Percentiles rank a stretch among this genome's conserved stretches.
Evolutionary conservation across 2,797 vertebrate species (phyloP).

Genomic region (Pterois miles): DNA sequence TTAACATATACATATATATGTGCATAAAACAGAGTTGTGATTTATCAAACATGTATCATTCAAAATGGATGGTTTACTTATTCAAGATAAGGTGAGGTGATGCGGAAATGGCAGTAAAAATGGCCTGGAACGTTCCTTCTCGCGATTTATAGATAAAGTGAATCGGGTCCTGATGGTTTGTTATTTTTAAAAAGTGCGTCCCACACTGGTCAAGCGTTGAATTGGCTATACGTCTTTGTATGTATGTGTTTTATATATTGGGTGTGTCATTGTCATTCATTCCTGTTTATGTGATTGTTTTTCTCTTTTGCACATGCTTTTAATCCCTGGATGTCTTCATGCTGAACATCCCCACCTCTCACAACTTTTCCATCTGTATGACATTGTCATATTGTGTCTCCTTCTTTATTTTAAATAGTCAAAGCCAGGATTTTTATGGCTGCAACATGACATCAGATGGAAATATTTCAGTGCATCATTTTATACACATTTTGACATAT

Average conservation of each 20-base stretch:
- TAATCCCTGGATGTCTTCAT: neutral
- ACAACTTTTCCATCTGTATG: neutral
- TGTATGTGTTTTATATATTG: neutral
- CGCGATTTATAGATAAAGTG: too few species aligned
- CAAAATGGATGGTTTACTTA: too few species aligned
- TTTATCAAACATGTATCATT: too few species aligned
- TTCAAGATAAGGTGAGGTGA: too few species aligned
- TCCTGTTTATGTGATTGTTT: neutral
- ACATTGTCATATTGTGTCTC: neutral
- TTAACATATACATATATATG: too few species aligned
- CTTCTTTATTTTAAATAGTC: neutral
- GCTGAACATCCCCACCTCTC: neutral
- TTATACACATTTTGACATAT: constrained; percentile 13
- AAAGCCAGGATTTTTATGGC: neutral
- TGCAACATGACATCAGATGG: neutral
- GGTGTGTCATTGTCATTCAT: neutral
- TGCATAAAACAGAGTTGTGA: too few species aligned
- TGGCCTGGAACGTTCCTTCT: too few species aligned
- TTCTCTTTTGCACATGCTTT: neutral
- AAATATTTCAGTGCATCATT: neutral
- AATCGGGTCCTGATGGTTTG: too few species aligned
- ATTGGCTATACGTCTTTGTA: neutral
- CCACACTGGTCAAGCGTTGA: too few species aligned
- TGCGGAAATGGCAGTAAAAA: too few species aligned
- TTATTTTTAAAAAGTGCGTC: too few species aligned